These are phyloP conservation scores for Aptenodytes patagonicus DNA, from an alignment of 2,113 vertebrate genomes.

Conservation along the genomic window DNA sequence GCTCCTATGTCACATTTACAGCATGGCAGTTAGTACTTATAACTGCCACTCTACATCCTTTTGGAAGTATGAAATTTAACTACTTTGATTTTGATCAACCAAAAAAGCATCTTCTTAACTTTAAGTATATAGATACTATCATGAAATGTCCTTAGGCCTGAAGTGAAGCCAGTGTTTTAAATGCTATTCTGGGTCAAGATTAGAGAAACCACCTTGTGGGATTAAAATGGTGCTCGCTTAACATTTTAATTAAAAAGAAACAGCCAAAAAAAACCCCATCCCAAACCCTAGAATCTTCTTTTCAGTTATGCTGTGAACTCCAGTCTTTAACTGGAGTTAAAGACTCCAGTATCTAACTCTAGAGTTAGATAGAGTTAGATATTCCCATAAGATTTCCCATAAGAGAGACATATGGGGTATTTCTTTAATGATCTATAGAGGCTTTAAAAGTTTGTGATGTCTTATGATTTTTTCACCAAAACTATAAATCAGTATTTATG, in stretches of 20 bases:
- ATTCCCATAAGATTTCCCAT: not conserved
- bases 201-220: not conserved
- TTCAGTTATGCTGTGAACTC: not conserved
- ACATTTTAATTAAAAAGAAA: not conserved
- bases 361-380: too few species aligned
- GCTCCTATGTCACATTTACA: not conserved
- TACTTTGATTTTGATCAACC: not conserved
- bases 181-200: not conserved
- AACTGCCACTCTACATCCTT: not conserved
- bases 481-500: not conserved
- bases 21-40: not conserved
- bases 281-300: not conserved
- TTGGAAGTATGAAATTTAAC: not conserved
- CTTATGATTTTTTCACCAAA: not conserved
- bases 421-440: not conserved
- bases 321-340: not conserved
- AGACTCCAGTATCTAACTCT: too few species aligned
- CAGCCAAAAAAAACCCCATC: rapidly evolving
- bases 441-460: not conserved
- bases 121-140: not conserved
- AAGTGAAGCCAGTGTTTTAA: not conserved
- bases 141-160: not conserved
- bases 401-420: not conserved
- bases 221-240: not conserved
- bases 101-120: not conserved